Evolutionary conservation across 1,140 invertebrate genomes (phyloP).

Genomic region (Stegodyphus mimosarum): DNA sequence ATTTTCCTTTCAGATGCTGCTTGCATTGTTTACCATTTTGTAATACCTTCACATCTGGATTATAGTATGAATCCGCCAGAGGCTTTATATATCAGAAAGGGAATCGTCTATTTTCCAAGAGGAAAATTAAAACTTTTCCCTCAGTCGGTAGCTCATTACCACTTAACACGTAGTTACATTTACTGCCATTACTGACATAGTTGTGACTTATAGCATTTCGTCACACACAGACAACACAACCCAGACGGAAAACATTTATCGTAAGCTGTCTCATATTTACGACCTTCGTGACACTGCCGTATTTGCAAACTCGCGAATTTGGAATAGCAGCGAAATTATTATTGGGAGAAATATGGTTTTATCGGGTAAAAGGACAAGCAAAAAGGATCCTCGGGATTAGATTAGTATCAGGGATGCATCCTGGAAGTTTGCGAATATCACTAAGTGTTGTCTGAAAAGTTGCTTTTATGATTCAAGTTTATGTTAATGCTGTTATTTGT

Average conservation of each 20-base stretch:
- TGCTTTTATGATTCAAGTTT: no score
- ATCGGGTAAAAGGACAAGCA: slow-evolving; percentile 2
- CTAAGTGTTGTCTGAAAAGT: no score
- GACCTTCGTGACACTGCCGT: slow-evolving; percentile 48
- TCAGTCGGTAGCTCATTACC: slow-evolving; percentile 37
- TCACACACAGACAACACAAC: slow-evolving; percentile 43
- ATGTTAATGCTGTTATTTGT: no score
- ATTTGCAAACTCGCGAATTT: slow-evolving; percentile 58
- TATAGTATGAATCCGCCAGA: no score
- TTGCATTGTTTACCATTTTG: no score
- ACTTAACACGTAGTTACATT: slow-evolving; percentile 30
- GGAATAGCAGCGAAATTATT: slow-evolving; percentile 48
- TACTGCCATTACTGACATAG: background rate
- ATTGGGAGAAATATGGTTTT: slow-evolving; percentile 28
- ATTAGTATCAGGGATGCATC: no score
- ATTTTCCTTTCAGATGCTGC: no score
- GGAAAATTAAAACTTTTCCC: background rate
- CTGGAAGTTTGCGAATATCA: no score
- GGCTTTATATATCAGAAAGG: no score
- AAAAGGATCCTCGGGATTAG: background rate
- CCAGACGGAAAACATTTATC: slow-evolving; percentile 52
- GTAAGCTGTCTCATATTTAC: slow-evolving; percentile 29
- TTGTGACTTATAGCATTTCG: slow-evolving; percentile 52
- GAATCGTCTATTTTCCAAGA: no score
- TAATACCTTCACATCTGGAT: no score